These are phyloP conservation scores for Prosapia bicincta DNA, from an alignment of 2,888 invertebrate species.

Conservation along the genomic window DNA sequence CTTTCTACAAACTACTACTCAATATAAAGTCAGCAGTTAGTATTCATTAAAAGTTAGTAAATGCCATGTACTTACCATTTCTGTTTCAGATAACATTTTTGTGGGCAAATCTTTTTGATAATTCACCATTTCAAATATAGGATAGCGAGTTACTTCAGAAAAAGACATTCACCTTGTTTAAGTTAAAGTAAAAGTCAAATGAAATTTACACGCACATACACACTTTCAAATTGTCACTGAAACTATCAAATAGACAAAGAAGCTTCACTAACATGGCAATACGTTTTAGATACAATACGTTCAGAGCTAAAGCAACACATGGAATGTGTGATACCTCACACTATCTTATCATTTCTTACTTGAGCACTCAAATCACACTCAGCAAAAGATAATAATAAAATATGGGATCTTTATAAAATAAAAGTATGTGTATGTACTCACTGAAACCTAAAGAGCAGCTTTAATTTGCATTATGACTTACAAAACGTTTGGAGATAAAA, in stretches of 20 bases:
- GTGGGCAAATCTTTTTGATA: background rate
- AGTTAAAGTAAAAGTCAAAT: background rate
- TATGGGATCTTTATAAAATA: background rate
- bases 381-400: background rate
- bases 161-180: background rate
- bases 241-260: background rate
- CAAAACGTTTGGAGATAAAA: no score
- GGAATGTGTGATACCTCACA: background rate
- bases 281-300: no score
- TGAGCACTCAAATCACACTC: background rate
- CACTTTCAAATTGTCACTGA: background rate
- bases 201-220: background rate
- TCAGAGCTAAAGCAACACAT: background rate
- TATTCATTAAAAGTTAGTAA: no score
- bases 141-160: background rate
- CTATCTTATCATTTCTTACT: background rate
- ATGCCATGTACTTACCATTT: background rate
- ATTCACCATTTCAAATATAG: background rate
- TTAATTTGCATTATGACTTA: no score
- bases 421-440: no score
- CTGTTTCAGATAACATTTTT: background rate
- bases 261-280: background rate
- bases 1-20: no score
- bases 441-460: no score
- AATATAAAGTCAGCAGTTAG: no score